phyloP scores from a whole-genome alignment of 2,797 vertebrate species.

The Enteromius paludinosus region DNA sequence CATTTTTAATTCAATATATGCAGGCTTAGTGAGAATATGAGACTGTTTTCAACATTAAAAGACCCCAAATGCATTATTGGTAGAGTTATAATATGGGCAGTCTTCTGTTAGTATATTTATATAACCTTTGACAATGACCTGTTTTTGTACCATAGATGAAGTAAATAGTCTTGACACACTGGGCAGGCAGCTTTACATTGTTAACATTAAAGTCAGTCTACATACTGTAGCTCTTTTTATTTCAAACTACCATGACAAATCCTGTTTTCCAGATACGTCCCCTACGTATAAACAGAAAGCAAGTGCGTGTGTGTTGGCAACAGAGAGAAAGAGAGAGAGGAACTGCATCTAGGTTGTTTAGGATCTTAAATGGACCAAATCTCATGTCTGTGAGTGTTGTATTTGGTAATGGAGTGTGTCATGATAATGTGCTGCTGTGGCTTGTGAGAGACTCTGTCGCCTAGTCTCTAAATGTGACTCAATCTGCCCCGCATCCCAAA shows the following conservation, averaged over 20 bases:
- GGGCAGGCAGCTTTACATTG: not conserved
- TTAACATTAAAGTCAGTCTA: not conserved
- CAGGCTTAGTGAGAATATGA: not conserved
- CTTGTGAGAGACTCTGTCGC: constrained; percentile 27
- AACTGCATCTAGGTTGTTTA: constrained; percentile 38
- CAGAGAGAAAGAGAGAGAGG: constrained; percentile 8
- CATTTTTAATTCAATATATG: not conserved
- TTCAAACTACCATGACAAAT: constrained; percentile 21
- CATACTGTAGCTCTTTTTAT: constrained; percentile 5
- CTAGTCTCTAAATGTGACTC: constrained; percentile 38
- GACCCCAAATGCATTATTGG: not conserved
- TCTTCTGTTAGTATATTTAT: not conserved
- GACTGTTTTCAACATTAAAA: not conserved
- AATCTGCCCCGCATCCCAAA: constrained; percentile 16
- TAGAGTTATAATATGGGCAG: not conserved
- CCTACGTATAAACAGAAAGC: constrained; percentile 53
- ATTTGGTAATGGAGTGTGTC: constrained; percentile 67
- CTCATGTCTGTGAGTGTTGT: constrained; percentile 67
- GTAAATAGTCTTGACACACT: constrained; percentile 2
- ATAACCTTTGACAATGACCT: not conserved
- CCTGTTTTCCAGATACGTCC: constrained; percentile 8
- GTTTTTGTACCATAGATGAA: constrained; percentile 14
- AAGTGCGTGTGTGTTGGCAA: constrained; percentile 33
- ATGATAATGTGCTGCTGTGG: constrained; percentile 52
- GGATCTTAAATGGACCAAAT: constrained; percentile 48